phyloP scores from a whole-genome alignment of 1,140 invertebrate genomes.

The Bombus confusus region DNA sequence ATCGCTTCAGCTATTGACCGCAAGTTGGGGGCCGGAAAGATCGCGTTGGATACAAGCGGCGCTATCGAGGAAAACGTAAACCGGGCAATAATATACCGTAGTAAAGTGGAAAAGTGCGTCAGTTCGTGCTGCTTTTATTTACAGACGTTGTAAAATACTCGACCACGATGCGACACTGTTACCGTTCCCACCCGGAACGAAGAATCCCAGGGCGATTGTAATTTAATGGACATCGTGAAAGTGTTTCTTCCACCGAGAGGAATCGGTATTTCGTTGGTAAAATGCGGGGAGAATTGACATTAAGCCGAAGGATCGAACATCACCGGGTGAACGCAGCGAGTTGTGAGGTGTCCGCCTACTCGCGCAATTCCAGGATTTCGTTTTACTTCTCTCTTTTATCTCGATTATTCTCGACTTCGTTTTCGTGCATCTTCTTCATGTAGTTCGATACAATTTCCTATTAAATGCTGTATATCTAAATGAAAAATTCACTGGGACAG shows the following conservation, averaged over 20 bases:
- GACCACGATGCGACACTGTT: conserved; percentile 4
- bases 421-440: too few species aligned
- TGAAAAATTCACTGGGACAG: too few species aligned
- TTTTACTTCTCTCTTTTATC: too few species aligned
- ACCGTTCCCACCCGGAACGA: neutral
- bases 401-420: too few species aligned
- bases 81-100: conserved; percentile 40
- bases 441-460: too few species aligned
- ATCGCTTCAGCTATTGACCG: conserved; percentile 34
- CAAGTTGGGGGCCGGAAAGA: neutral
- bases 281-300: conserved; percentile 10
- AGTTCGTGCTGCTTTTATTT: conserved; percentile 36
- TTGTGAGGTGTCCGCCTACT: neutral
- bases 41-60: neutral
- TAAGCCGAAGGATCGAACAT: neutral
- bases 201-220: neutral
- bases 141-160: conserved; percentile 35
- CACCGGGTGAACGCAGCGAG: neutral
- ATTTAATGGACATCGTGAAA: neutral
- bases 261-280: neutral
- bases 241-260: neutral
- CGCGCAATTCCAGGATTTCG: neutral
- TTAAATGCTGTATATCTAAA: too few species aligned
- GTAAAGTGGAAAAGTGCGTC: conserved; percentile 30
- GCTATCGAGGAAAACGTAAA: conserved; percentile 42